A percentile compares a stretch with the other conserved stretches of the same genome.
phyloP scores from a whole-genome alignment of 2,113 vertebrate genomes.

The Neogobius melanostomus region DNA sequence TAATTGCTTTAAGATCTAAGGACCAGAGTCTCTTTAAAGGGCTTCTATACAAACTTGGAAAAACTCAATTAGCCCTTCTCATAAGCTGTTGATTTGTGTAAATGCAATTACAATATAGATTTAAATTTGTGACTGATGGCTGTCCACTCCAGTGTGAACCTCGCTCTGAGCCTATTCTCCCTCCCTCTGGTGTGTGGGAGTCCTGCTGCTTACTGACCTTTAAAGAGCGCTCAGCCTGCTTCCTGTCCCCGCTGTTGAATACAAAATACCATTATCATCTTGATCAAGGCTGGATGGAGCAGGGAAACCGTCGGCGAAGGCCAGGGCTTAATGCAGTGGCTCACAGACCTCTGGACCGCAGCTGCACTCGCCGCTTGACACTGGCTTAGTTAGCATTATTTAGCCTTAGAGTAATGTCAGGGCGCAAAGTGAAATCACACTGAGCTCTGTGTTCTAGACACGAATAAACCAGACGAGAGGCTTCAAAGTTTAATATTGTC shows the following conservation, averaged over 20 bases:
- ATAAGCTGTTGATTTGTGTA: neutral
- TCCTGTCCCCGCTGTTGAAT: conserved; percentile 13
- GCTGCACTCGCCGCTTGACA: conserved; percentile 15
- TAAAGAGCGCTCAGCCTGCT: conserved; percentile 37
- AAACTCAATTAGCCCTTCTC: neutral
- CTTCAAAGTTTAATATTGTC: neutral
- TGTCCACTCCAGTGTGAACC: neutral
- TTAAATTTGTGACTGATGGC: neutral
- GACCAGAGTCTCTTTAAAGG: no score
- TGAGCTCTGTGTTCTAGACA: neutral
- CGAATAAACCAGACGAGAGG: neutral
- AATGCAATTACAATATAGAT: neutral
- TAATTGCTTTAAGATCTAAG: no score
- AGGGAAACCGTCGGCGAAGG: conserved; percentile 28
- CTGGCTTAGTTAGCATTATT: conserved; percentile 18
- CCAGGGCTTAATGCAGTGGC: conserved; percentile 23
- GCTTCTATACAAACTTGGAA: neutral
- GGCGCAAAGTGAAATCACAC: neutral
- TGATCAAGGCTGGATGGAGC: conserved; percentile 30
- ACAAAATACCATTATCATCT: conserved; percentile 38
- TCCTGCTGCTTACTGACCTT: conserved; percentile 53
- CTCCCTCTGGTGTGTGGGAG: conserved; percentile 26
- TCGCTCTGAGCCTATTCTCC: neutral
- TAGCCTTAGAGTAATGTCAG: conserved; percentile 18
- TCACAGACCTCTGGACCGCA: conserved; percentile 24